Evolutionary conservation across 2,888 invertebrate species (phyloP).

Genomic region (Drosophila greeni): DNA sequence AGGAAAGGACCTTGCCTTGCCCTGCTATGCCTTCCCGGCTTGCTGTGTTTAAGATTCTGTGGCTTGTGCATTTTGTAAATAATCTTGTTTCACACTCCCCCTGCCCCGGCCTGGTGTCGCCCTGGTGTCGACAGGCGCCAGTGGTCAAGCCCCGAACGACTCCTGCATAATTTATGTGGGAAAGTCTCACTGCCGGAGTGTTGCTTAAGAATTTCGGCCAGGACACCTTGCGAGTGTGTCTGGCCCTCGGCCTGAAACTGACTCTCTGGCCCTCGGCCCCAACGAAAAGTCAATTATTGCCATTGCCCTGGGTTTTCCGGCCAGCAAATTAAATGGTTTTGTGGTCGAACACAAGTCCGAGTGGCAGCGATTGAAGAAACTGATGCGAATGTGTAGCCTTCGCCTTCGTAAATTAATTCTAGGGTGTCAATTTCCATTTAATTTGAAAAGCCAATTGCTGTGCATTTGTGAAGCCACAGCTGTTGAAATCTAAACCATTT

Average conservation of each 20-base stretch:
- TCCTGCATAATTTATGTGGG: conserved; percentile 67
- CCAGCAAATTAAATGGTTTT: conserved; percentile 64
- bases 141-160: conserved; percentile 52
- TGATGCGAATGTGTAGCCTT: not conserved
- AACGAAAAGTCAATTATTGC: conserved; percentile 60
- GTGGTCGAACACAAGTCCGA: conserved; percentile 24
- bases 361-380: conserved; percentile 8
- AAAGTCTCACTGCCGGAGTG: conserved; percentile 51
- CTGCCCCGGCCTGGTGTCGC: not conserved
- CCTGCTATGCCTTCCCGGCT: conserved; percentile 1
- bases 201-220: conserved; percentile 63
- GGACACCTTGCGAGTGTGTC: conserved; percentile 38
- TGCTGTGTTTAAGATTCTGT: conserved; percentile 68
- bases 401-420: conserved; percentile 13
- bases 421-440: conserved; percentile 23
- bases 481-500: conserved; percentile 2
- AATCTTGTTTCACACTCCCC: conserved; percentile 65
- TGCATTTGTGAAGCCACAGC: not conserved
- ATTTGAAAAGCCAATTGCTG: conserved; percentile 13
- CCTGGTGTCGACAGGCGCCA: conserved; percentile 37
- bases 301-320: conserved; percentile 54
- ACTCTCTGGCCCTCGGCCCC: conserved; percentile 3
- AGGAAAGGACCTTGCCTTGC: conserved; percentile 17
- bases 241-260: conserved; percentile 1
- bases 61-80: conserved; percentile 70